Evolutionary conservation across 1,140 invertebrate genomes (phyloP).

Genomic region (Drosophila mayri): DNA sequence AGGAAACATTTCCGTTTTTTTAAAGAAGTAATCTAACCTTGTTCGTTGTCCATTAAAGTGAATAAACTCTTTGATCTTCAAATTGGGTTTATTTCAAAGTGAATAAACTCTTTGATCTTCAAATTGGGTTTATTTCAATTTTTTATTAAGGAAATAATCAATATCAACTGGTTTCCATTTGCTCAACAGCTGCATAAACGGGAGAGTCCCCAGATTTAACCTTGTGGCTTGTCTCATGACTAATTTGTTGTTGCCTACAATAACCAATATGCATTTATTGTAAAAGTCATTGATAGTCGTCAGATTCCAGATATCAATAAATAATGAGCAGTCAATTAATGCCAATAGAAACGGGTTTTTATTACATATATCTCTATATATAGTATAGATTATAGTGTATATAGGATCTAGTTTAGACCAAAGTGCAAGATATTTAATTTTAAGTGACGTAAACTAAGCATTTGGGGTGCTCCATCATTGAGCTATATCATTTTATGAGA

Average conservation of each 20-base stretch:
- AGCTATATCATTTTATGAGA: constrained; percentile 7
- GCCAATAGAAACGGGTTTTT: constrained; percentile 19
- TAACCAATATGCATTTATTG: constrained; percentile 26
- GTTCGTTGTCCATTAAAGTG: constrained; percentile 11
- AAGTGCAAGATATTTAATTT: constrained; percentile 1
- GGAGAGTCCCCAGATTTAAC: constrained; percentile 39
- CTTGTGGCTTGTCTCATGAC: constrained; percentile 26
- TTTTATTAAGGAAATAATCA: constrained; percentile 33
- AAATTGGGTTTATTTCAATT: constrained; percentile 3
- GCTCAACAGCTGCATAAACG: constrained; percentile 27
- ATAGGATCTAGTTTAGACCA: not conserved
- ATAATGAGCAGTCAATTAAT: constrained; percentile 23
- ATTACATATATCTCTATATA: not conserved
- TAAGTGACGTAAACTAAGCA: constrained; percentile 8
- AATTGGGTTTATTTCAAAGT: constrained; percentile 9
- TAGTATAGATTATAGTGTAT: not conserved
- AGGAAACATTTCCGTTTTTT: constrained; percentile 12
- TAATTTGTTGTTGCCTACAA: constrained; percentile 34
- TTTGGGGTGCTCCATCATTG: constrained; percentile 10
- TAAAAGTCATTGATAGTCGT: constrained; percentile 34
- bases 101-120: constrained; percentile 17
- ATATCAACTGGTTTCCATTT: not conserved
- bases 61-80: constrained; percentile 17
- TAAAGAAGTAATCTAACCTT: constrained; percentile 19
- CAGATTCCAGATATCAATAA: constrained; percentile 28